Conservation (phyloP, 2,113 vertebrate species). For the Mus spicilegus region DNA sequence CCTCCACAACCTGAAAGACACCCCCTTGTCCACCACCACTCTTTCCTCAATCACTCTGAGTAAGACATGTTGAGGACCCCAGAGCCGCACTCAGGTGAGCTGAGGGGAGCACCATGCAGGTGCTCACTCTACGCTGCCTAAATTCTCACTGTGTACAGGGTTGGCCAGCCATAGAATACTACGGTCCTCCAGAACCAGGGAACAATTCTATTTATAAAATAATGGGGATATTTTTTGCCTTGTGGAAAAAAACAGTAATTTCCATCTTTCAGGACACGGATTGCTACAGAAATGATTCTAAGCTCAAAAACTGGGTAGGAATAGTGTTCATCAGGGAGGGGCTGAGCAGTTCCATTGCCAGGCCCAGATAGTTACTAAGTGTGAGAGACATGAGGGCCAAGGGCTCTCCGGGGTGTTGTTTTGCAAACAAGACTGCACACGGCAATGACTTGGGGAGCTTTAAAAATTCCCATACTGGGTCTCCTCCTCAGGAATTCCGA, state of each 20-base stretch:
- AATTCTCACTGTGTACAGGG: not conserved
- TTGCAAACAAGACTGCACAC: not conserved
- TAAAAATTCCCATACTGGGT: not conserved
- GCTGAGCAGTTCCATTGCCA: not conserved
- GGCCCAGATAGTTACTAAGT: not conserved
- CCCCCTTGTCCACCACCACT: not conserved
- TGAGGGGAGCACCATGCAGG: fast-evolving
- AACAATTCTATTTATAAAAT: not conserved
- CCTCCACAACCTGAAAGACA: not conserved
- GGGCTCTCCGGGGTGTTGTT: not conserved
- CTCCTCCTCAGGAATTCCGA: not conserved
- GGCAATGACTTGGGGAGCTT: not conserved
- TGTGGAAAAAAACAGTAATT: not conserved
- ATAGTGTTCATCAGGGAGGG: not conserved
- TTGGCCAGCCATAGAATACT: too few relatives aligned
- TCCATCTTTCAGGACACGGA: not conserved
- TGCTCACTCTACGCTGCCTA: not conserved
- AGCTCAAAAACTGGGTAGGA: not conserved
- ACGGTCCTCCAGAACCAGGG: not conserved
- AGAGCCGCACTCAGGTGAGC: not conserved
- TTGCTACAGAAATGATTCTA: not conserved
- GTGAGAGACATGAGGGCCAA: not conserved
- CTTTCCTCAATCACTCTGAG: not conserved
- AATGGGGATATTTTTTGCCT: not conserved
- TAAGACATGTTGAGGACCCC: fast-evolving